Base-by-base conservation (phyloP, 30 jellyfish, hydroid and myxozoan genomes). In the Morbakka virulenta region DNA sequence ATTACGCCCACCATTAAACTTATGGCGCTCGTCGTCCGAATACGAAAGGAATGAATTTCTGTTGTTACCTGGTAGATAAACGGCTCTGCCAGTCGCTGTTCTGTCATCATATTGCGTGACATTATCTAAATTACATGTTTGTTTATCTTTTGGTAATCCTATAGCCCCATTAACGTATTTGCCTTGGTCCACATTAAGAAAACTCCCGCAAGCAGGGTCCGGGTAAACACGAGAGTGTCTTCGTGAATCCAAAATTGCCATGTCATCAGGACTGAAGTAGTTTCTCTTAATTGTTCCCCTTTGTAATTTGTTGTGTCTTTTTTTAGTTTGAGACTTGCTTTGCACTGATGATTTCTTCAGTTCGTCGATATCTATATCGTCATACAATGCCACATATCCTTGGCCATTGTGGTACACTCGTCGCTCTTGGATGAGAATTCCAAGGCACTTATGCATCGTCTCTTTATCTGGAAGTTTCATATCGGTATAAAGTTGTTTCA, bases 331-430 rank as follows among this genome's bases (percentile, higher is more conserved):
- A n/a, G n/a, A n/a, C 57, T 41, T 41, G 9, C 17, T 9, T 6
- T 6, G 9, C 9, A 17, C 13, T 41, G 17, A 41, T 41, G 57
- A 17, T 4, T 25, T 50, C 13, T 50, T 57, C 33, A 35, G 3
- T 28, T 88, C 80, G 47, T 74, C 81, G 24, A 82, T 31, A 22
- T 82, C 94, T 35, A 80, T 70, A 29, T 78, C 80, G 57, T 90
- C 94, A 33, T 66, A 41, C 9, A 82, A 62, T 1, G 94, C 96
- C 28, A 85, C 35, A 53, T 90, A 90, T 1, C 97, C 97, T 1
- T 89, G 80, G 49, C 95, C 97, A 69, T 90, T 88, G 23, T 83
- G 94, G 51, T 80, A 83, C 22, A 83, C 76, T 32, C 84, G 72
- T 49, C 94, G 50, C 25, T 84, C 80, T 52, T 85, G 76, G 24